Percentiles rank a stretch among this genome's conserved stretches.
Conservation (phyloP, 2,113 vertebrate genomes). For the Megalops atlanticus region DNA sequence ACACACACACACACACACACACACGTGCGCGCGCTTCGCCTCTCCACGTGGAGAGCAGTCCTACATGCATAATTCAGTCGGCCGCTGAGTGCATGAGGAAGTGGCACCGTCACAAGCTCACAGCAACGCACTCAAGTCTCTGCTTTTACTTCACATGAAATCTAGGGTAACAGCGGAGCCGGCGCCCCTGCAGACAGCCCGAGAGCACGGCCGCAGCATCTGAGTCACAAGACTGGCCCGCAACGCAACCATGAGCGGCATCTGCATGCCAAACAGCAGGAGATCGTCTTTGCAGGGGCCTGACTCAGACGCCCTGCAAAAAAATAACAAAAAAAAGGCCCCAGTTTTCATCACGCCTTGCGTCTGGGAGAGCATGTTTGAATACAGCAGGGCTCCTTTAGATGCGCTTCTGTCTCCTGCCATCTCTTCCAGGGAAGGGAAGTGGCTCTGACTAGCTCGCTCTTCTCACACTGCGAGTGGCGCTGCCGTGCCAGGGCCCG, state of each 20-base stretch:
- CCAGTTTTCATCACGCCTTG: not conserved
- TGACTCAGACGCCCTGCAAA: not conserved
- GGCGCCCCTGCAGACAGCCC: not conserved
- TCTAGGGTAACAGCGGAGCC: not conserved
- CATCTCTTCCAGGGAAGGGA: not conserved
- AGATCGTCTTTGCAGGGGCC: not conserved
- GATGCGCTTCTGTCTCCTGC: not conserved
- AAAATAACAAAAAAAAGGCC: no score
- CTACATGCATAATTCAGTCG: conserved; percentile 3
- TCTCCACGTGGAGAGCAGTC: not conserved
- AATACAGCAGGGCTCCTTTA: not conserved
- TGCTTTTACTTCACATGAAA: not conserved
- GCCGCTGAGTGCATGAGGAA: not conserved
- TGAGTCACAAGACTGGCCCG: not conserved
- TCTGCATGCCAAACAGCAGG: not conserved
- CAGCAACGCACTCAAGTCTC: not conserved
- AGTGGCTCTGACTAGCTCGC: not conserved
- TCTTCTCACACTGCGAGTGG: not conserved
- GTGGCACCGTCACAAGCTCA: not conserved
- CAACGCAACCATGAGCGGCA: not conserved
- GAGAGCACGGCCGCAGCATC: not conserved
- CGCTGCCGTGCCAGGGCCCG: not conserved
- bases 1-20: not conserved
- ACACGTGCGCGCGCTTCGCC: not conserved
- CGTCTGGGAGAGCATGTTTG: not conserved